These are phyloP conservation scores for Hemiscyllium ocellatum DNA, from an alignment of 2,113 vertebrate genomes.

Conservation along the genomic window DNA sequence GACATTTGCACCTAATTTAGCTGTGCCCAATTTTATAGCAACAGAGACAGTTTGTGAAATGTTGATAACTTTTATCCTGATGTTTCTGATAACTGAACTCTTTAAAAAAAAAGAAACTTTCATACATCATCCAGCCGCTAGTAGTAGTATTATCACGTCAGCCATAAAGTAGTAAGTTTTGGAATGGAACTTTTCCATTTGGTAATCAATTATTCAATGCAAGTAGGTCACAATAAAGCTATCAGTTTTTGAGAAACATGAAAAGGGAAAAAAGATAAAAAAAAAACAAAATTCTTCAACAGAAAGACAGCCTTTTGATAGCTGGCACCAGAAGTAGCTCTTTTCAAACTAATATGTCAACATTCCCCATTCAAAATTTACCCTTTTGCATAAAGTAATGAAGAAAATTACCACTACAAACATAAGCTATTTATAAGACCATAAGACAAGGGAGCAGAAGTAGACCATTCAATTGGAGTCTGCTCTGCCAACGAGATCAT, in stretches of 20 bases:
- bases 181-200: not conserved
- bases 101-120: not conserved
- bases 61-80: not conserved
- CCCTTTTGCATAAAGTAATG: not conserved
- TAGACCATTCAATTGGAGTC: no score
- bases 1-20: slow-evolving; percentile 12
- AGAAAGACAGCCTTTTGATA: not conserved
- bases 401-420: not conserved
- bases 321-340: not conserved
- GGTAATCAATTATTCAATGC: not conserved
- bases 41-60: slow-evolving; percentile 10
- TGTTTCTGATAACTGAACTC: not conserved
- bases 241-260: not conserved
- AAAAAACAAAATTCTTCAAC: not conserved
- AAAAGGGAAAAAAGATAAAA: not conserved
- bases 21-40: slow-evolving; percentile 5
- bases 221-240: not conserved
- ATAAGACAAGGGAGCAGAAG: no score
- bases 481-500: no score
- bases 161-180: not conserved
- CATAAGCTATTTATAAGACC: not conserved
- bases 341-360: not conserved
- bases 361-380: not conserved
- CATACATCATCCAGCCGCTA: not conserved
- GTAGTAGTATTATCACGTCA: not conserved